Conservation (phyloP, 2,888 invertebrate genomes). For the Ernsta delagoae region DNA sequence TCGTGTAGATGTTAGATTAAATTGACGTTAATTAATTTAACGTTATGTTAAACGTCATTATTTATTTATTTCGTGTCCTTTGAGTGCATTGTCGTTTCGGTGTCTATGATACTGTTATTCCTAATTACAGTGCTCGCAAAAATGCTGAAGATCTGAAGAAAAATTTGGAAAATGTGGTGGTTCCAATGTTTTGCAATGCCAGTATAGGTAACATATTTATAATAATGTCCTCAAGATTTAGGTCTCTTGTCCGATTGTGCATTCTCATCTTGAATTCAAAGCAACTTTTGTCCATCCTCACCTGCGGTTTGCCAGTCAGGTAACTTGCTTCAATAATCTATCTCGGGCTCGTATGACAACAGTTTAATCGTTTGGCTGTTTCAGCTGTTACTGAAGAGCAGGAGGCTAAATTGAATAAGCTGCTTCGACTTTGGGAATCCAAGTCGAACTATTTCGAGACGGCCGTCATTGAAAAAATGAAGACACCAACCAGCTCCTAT, state of each 20-base stretch:
- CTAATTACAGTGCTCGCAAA: conserved; percentile 95
- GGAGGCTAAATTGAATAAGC: conserved; percentile 95
- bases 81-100: conserved; percentile 51
- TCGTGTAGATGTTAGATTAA: no score
- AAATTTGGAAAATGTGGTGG: conserved; percentile 97
- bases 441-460: conserved; percentile 95
- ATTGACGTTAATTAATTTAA: neutral
- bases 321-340: conserved; percentile 71
- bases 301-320: conserved; percentile 78
- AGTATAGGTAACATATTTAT: conserved; percentile 88
- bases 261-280: conserved; percentile 73
- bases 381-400: conserved; percentile 94
- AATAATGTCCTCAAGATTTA: conserved; percentile 81
- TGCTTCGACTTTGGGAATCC: conserved; percentile 98
- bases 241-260: conserved; percentile 77
- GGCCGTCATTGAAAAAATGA: conserved; percentile 93
- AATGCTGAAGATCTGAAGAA: conserved; percentile 97
- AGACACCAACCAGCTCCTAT: conserved; percentile 94
- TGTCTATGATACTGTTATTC: conserved; percentile 84
- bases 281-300: conserved; percentile 70
- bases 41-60: neutral
- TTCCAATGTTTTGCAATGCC: conserved; percentile 99
- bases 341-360: conserved; percentile 66
- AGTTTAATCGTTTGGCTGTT: conserved; percentile 76
- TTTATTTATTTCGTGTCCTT: conserved; percentile 34